phyloP scores from a whole-genome alignment of 2,113 vertebrate species.

The Syngnathus floridae region DNA sequence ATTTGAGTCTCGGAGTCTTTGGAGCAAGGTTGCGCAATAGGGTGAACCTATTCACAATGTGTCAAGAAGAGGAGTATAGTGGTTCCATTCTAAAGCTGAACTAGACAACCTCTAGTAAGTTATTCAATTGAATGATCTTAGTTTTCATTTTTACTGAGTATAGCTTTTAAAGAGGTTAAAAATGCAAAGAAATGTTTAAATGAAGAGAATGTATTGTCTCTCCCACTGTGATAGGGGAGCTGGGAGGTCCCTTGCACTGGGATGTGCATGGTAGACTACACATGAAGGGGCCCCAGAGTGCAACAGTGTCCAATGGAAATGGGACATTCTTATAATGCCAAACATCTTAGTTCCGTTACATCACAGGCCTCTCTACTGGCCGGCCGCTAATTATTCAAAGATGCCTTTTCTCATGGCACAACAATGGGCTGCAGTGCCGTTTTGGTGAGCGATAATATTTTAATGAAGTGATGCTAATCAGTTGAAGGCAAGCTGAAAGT shows the following conservation, averaged over 20 bases:
- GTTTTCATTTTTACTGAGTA: neutral
- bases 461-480: conserved; percentile 64
- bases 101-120: neutral
- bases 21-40: conserved; percentile 46
- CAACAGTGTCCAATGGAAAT: conserved; percentile 64
- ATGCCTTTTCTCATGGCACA: conserved; percentile 65
- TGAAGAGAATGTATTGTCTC: conserved; percentile 36
- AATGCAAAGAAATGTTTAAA: conserved; percentile 26
- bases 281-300: conserved; percentile 67
- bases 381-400: conserved; percentile 67
- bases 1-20: conserved; percentile 45
- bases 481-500: conserved; percentile 43
- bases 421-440: conserved; percentile 51
- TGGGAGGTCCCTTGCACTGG: conserved; percentile 40
- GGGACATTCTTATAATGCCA: conserved; percentile 74
- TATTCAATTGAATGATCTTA: neutral
- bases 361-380: conserved; percentile 59
- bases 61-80: conserved; percentile 23
- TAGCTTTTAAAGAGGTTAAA: neutral
- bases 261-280: conserved; percentile 68
- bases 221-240: conserved; percentile 32
- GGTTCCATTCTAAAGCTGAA: conserved; percentile 4
- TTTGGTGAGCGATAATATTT: conserved; percentile 59
- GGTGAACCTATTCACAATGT: conserved; percentile 46
- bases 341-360: conserved; percentile 71